Evolutionary conservation across 2,113 vertebrate genomes (phyloP), one percentile per base, ranked within the genome.

Genomic region (Peromyscus maniculatus): DNA sequence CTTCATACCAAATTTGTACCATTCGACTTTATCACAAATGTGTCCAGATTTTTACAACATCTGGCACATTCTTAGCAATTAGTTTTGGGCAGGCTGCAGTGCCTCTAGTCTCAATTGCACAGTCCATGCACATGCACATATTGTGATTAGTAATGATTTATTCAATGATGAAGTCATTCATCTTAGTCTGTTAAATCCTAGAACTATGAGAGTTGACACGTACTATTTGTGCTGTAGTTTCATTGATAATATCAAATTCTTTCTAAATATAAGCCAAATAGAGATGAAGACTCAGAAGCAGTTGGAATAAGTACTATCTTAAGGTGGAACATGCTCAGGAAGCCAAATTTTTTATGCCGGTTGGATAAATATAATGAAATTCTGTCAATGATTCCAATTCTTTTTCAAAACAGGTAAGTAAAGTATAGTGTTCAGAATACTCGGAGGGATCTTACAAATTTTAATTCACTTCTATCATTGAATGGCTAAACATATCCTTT

Each of bases 51-150:
- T 98, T 98, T 98, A 98, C 59, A 97, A 97, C 98, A 99, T 98
- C 98, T 99, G 99, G 98, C 93, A 64, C 94, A 95, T 98, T 98
- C 98, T 98, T 97, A 97, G 96, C 95, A 98, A 98, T 99, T 99
- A 98, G 97, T 97, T 98, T 92, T 98, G 97, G 97, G 96, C 97
- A 98, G 97, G 88, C 98, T 98, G 95, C 89, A 93, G 66, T 95
- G 93, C 96, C 71, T 93, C 98, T 97, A 97, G 93, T 96, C 88
- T 95, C 91, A 97, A 98, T 97, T 98, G 95, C 46, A 16, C 83
- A 97, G 92, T 98, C 98, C 95, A 98, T 97, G 97, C 95, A 96
- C 95, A 97, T 96, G 96, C 52, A 98, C 98, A 98, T 97, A 98
- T 97, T 98, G 95, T 98, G 95, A 98, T 98, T 98, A 98, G 98